A percentile compares a stretch with the other conserved stretches of the same genome.
Conservation (phyloP, 2,888 invertebrate genomes). For the Dendrolimus houi region DNA sequence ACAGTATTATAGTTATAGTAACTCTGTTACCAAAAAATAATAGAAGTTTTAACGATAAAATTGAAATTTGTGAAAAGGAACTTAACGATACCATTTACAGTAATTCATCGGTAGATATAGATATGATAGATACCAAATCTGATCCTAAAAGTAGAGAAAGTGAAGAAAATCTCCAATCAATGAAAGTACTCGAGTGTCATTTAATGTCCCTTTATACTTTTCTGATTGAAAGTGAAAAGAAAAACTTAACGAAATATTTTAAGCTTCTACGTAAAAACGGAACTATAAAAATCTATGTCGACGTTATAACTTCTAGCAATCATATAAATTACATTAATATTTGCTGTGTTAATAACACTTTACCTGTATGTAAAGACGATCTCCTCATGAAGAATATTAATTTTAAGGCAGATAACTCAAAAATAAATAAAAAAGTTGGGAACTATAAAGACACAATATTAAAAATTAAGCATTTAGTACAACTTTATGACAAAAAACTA, state of each 20-base stretch:
- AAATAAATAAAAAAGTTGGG: constrained; percentile 3
- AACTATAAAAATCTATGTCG: constrained; percentile 47
- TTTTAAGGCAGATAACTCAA: constrained; percentile 2
- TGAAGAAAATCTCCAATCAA: constrained; percentile 11
- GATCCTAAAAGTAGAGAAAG: constrained; percentile 17
- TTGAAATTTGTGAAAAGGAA: constrained; percentile 18
- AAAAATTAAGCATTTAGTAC: constrained; percentile 33
- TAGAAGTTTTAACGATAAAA: constrained; percentile 6
- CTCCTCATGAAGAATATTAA: constrained; percentile 5
- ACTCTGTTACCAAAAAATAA: constrained; percentile 27
- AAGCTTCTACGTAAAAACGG: constrained; percentile 38
- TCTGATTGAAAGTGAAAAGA: constrained; percentile 33
- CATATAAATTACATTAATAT: constrained; percentile 29
- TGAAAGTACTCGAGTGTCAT: constrained; percentile 28
- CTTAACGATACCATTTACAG: constrained; percentile 26
- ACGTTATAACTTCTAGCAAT: constrained; percentile 26
- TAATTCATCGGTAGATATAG: constrained; percentile 38
- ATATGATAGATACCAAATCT: constrained; percentile 41
- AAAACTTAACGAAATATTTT: constrained; percentile 37
- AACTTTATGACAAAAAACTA: constrained; percentile 26
- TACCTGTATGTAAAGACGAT: constrained; percentile 15
- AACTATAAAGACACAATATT: constrained; percentile 29
- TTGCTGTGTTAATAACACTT: constrained; percentile 30
- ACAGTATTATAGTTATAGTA: constrained; percentile 45
- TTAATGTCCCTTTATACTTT: constrained; percentile 44